Conservation (phyloP, 1,140 invertebrate genomes). For the Aphaenogaster floridana region DNA sequence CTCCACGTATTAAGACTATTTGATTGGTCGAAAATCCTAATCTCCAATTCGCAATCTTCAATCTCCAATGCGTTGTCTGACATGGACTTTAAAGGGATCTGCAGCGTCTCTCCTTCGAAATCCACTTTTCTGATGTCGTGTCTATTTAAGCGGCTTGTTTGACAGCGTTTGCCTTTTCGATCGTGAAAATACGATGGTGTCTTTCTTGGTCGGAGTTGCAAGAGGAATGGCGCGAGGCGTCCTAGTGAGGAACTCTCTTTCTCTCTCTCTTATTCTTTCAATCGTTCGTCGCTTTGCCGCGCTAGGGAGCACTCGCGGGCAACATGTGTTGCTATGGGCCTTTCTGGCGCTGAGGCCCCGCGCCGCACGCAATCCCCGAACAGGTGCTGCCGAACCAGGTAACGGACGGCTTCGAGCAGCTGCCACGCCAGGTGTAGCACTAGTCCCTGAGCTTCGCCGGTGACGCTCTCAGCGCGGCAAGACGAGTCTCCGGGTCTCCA, state of each 20-base stretch:
- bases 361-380: conserved; percentile 83
- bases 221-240: not conserved
- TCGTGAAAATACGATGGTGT: not conserved
- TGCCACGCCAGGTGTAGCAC: conserved; percentile 84
- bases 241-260: not conserved
- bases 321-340: conserved; percentile 75
- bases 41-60: too few species aligned
- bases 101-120: not conserved
- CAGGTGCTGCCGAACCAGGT: conserved; percentile 84
- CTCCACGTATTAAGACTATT: too few species aligned
- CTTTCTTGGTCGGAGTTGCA: conserved; percentile 4
- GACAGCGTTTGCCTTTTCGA: not conserved
- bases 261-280: conserved; percentile 5
- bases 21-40: too few species aligned
- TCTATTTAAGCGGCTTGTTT: not conserved
- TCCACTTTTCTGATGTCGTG: not conserved
- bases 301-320: conserved; percentile 46
- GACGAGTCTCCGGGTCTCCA: conserved; percentile 54
- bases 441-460: conserved; percentile 45
- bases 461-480: conserved; percentile 71
- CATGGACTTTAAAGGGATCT: too few species aligned
- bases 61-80: too few species aligned
- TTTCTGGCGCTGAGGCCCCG: conserved; percentile 63
- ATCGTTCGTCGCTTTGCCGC: conserved; percentile 36
- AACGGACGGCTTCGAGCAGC: conserved; percentile 84